These are phyloP conservation scores for Distichodus sexfasciatus DNA, from an alignment of 2,797 vertebrate genomes.

Conservation along the genomic window DNA sequence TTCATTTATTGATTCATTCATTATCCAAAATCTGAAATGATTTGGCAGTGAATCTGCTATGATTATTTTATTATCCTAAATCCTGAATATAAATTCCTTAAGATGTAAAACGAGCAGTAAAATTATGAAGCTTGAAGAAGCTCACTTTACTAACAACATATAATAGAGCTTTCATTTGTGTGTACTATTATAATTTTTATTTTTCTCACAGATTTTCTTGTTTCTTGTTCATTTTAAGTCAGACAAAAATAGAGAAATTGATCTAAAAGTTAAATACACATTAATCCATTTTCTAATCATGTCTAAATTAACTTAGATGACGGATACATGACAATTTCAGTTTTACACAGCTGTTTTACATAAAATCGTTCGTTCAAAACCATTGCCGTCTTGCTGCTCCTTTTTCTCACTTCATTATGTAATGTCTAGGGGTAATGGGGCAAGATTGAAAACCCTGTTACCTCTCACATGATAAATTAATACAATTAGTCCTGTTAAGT, in stretches of 20 bases:
- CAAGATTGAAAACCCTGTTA: slow-evolving; percentile 26
- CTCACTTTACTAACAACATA: too few species aligned
- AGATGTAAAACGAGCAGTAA: too few species aligned
- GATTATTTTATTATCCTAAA: neutral
- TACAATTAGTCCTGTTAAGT: slow-evolving; percentile 6
- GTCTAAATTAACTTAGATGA: neutral
- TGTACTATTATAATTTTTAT: too few species aligned
- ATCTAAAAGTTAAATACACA: neutral
- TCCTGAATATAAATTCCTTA: neutral
- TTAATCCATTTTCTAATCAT: neutral
- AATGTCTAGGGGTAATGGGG: neutral
- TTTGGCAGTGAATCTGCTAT: neutral
- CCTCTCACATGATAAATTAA: neutral
- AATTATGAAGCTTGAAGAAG: too few species aligned
- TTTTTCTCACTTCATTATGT: slow-evolving; percentile 5
- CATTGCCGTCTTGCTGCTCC: neutral
- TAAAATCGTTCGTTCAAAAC: neutral
- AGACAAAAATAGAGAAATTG: neutral
- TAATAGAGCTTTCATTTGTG: too few species aligned
- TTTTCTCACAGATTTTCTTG: too few species aligned
- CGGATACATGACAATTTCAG: too few species aligned
- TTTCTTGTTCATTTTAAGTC: too few species aligned
- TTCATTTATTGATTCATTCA: neutral
- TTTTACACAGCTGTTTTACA: neutral
- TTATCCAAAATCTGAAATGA: neutral